A percentile compares a stretch with the other conserved stretches of the same genome.
Conservation (phyloP, 1,140 invertebrate genomes). For the Metopolophium dirhodum region DNA sequence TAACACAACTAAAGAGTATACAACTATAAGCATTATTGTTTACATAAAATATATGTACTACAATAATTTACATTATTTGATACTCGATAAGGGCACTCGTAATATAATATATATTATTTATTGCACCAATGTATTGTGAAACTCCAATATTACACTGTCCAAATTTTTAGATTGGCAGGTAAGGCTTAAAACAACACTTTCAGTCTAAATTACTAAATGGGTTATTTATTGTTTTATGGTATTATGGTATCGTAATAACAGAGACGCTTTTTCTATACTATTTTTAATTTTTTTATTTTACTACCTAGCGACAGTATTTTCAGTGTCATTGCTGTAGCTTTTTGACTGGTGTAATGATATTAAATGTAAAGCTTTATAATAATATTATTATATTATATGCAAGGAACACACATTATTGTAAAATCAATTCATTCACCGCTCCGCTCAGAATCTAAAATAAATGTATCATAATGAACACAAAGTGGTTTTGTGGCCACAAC, state of each 20-base stretch:
- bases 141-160: background rate
- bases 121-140: background rate
- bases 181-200: background rate
- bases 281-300: background rate
- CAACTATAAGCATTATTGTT: too few relatives aligned
- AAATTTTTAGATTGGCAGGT: background rate
- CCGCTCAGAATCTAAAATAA: too few relatives aligned
- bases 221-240: background rate
- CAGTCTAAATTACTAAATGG: background rate
- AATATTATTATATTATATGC: too few relatives aligned
- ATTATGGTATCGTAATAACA: background rate
- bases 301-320: background rate
- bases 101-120: too few relatives aligned
- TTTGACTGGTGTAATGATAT: background rate
- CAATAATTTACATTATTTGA: too few relatives aligned
- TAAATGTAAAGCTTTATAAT: background rate
- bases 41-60: too few relatives aligned
- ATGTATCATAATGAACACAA: too few relatives aligned
- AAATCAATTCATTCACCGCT: too few relatives aligned
- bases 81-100: too few relatives aligned
- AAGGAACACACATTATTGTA: too few relatives aligned
- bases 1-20: too few relatives aligned
- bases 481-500: too few relatives aligned
- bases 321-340: background rate
- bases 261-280: background rate